These are phyloP conservation scores for Pocillopora damicornis DNA, from an alignment of 64 coral and sea anemone species.

Conservation along the genomic window DNA sequence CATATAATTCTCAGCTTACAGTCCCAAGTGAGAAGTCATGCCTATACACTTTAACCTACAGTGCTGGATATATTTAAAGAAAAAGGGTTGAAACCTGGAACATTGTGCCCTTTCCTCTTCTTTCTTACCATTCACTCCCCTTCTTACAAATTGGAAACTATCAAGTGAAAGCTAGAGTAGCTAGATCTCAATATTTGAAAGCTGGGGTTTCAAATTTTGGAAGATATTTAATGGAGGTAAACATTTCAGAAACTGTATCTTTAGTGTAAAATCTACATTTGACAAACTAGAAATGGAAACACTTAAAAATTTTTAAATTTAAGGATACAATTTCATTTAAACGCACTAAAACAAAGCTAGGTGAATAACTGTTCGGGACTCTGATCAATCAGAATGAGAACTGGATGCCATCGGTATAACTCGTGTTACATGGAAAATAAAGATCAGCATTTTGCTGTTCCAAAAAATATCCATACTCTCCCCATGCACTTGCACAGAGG, in stretches of 20 bases:
- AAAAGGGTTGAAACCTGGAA: too few species aligned
- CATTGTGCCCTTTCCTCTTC: too few species aligned
- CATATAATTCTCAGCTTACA: not conserved
- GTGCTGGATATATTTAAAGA: not conserved
- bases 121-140: too few species aligned
- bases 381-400: not conserved
- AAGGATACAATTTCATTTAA: not conserved
- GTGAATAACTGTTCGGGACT: not conserved
- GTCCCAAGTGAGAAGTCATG: conserved; percentile 20
- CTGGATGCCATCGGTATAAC: not conserved
- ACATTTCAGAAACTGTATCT: conserved; percentile 3
- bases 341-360: not conserved
- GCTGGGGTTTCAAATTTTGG: not conserved
- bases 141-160: not conserved
- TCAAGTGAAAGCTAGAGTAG: conserved; percentile 2
- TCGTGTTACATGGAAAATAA: not conserved
- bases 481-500: too few species aligned
- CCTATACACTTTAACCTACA: not conserved
- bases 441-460: not conserved
- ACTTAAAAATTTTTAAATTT: not conserved
- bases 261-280: conserved; percentile 2
- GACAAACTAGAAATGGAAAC: conserved; percentile 11
- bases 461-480: not conserved
- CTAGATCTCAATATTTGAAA: not conserved
- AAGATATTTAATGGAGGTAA: not conserved